Evolutionary conservation across 2,113 vertebrate genomes (phyloP).

Genomic region (Peromyscus leucopus): DNA sequence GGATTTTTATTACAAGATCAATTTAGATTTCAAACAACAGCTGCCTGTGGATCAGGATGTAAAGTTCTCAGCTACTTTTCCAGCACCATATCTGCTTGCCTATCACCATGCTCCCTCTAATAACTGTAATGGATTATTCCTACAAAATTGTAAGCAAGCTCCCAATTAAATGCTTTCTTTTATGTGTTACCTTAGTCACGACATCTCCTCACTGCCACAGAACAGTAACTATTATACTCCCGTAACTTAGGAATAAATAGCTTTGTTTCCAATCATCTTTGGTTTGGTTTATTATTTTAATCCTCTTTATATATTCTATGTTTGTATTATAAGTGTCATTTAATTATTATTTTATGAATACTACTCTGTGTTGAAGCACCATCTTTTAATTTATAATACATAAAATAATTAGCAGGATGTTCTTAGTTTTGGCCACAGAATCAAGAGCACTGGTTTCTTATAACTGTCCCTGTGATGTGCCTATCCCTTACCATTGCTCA

Average conservation of each 20-base stretch:
- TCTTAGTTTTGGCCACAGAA: not conserved
- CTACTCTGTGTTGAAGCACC: not conserved
- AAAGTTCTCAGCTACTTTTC: not conserved
- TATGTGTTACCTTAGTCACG: not conserved
- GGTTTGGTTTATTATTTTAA: not conserved
- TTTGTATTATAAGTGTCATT: not conserved
- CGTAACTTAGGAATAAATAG: not conserved
- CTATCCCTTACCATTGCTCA: not conserved
- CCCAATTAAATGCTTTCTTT: not conserved
- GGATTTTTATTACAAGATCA: no score
- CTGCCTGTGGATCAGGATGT: not conserved
- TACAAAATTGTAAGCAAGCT: not conserved
- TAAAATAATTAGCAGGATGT: not conserved
- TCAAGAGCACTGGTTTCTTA: not conserved
- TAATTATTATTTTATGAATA: not conserved
- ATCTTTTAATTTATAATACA: not conserved
- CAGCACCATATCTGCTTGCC: no score
- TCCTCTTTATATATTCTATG: not conserved
- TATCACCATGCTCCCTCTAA: not conserved
- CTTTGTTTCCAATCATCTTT: not conserved
- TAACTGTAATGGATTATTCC: not conserved
- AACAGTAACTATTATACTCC: not conserved
- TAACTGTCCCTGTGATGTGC: not conserved
- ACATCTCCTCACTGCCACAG: not conserved
- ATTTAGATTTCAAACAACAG: no score